Evolutionary conservation across 2,888 invertebrate genomes (phyloP), one percentile per base, ranked within the genome.

Genomic region (Spialia ferax): DNA sequence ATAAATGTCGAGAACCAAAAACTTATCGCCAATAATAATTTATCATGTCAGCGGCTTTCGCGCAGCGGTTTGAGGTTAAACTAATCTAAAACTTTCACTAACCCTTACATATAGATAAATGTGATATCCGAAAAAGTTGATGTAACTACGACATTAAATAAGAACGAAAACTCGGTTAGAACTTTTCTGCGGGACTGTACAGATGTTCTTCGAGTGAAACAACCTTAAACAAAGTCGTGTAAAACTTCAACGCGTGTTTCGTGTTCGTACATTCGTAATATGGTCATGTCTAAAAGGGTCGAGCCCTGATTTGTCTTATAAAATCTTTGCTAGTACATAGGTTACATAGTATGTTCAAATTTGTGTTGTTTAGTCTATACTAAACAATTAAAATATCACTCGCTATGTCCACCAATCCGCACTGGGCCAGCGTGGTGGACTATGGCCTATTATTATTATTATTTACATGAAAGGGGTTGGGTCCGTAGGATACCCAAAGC

Each of bases 51-150:
- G 15, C 6, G 4, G 42, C 8, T 18, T 42, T 18, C 2, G 18
- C 11, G 20, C 50, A 4, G 13, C 20, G 22, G 35, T 56, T 35
- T 13, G 42, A n/a, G 23, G 23, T 38, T 23, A 42, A 42, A 38
- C 38, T 13, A 22, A 57, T 20, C 38, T 23, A 38, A 32, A 57
- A 52, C 52, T 52, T 52, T 52, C 6, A 20, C 50, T 11, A 52
- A 52, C 52, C 26, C 59, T 15, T 26, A 15, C 26, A 42, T 26
- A 23, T 15, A 59, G 15, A 59, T 59, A 60, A 45, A 60, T 60
- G 45, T 54, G 59, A 45, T 60, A 60, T 45, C 59, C 45, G 59
- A 48, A 60, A 52, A 48, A 61, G 29, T 26, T 50, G 18, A 6
- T 20, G n/a, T 10, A 61, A 50, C 48, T 61, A 48, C 32, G 48